These are phyloP conservation scores for Ivindomyrus marchei DNA, from an alignment of 2,113 vertebrate genomes.

Conservation along the genomic window DNA sequence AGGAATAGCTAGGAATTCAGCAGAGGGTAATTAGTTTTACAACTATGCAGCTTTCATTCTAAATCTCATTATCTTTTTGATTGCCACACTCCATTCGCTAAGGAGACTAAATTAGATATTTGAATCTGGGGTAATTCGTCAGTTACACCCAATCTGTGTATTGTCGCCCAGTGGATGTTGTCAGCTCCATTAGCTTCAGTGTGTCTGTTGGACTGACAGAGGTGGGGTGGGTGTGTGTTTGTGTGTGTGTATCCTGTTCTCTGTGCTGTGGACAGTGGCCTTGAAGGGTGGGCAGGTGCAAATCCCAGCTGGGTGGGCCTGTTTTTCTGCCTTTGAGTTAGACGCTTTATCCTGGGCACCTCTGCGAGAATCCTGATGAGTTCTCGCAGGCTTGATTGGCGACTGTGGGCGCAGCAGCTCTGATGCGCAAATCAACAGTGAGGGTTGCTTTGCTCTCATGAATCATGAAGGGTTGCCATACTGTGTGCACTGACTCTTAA, in stretches of 20 bases:
- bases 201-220: neutral
- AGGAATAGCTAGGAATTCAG: neutral
- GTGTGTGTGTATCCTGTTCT: neutral
- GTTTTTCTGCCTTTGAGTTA: neutral
- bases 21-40: constrained; percentile 13
- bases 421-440: neutral
- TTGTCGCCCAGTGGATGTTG: neutral
- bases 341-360: neutral
- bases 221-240: neutral
- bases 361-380: neutral
- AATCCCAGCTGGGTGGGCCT: neutral
- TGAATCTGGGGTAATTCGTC: constrained; percentile 5
- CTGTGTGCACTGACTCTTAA: neutral
- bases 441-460: neutral
- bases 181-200: neutral
- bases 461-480: neutral
- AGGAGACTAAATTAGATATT: constrained; percentile 15
- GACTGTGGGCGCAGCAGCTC: neutral
- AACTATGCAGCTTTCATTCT: constrained; percentile 12
- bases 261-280: neutral
- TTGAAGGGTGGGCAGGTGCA: neutral
- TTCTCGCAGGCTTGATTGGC: neutral
- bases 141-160: neutral
- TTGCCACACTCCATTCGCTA: constrained; percentile 7
- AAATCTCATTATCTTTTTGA: constrained; percentile 15